Evolutionary conservation across 2,797 vertebrate species (phyloP).

Genomic region (Synaphobranchus kaupii): DNA sequence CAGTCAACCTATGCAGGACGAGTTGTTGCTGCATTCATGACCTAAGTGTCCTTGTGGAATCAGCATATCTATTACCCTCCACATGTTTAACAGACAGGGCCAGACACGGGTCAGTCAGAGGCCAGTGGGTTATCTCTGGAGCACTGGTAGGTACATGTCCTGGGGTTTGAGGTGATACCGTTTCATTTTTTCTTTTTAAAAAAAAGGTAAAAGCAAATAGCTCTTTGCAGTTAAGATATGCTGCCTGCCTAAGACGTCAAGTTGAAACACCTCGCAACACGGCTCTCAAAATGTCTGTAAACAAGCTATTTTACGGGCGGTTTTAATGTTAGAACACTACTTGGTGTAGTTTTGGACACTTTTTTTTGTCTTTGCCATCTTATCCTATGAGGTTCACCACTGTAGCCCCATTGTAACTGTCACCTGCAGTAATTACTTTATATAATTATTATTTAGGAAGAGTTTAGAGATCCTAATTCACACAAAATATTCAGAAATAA

Average conservation of each 20-base stretch:
- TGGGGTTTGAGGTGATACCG: neutral
- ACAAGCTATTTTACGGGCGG: no score
- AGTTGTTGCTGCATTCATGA: neutral
- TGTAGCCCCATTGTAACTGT: neutral
- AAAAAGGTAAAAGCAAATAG: neutral
- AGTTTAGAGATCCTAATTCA: neutral
- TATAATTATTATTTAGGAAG: neutral
- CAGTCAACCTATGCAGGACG: neutral
- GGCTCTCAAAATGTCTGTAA: no score
- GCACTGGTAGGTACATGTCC: neutral
- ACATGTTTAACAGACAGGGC: neutral
- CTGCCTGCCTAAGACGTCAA: neutral
- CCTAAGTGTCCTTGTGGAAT: neutral
- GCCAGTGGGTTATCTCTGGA: neutral
- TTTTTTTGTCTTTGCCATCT: neutral
- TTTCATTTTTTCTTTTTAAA: neutral
- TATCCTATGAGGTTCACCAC: neutral
- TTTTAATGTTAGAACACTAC: neutral
- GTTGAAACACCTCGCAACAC: neutral
- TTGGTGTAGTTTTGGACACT: neutral
- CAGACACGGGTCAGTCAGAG: neutral
- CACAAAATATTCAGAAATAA: neutral
- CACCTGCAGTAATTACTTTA: neutral
- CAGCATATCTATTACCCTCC: neutral
- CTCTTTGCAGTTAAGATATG: neutral